Percentiles rank a stretch among this genome's conserved stretches.
These are phyloP conservation scores for Rhopalosiphum padi DNA, from an alignment of 1,140 invertebrate species.

Conservation along the genomic window DNA sequence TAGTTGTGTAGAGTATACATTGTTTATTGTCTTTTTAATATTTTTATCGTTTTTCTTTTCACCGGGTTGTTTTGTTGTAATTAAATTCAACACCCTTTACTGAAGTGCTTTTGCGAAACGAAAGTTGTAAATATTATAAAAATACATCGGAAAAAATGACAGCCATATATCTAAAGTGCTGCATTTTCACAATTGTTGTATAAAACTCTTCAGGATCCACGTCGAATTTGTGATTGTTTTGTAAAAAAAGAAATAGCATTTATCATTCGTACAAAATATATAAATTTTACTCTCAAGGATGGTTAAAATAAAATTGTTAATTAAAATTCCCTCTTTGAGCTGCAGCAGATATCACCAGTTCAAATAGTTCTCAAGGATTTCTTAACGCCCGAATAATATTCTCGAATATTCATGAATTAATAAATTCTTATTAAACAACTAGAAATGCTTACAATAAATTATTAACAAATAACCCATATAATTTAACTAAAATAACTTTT, in stretches of 20 bases:
- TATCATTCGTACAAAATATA: constrained; percentile 5
- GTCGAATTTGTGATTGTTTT: not conserved
- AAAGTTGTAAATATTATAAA: constrained; percentile 27
- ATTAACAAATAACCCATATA: not conserved
- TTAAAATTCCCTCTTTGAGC: not conserved
- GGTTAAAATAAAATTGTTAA: not conserved
- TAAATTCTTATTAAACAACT: not conserved
- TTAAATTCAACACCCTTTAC: constrained; percentile 48
- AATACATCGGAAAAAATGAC: not conserved
- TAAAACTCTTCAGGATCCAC: not conserved
- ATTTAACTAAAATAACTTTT: not conserved
- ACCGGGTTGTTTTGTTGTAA: not conserved
- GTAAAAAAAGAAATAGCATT: not conserved
- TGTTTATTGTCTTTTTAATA: constrained; percentile 9
- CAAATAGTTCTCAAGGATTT: not conserved
- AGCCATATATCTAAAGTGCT: not conserved
- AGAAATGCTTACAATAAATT: not conserved
- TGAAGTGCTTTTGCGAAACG: constrained; percentile 34
- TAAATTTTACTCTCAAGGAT: not conserved
- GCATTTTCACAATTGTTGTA: constrained; percentile 13
- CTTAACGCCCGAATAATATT: not conserved
- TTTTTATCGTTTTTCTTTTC: not conserved
- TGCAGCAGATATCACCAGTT: not conserved
- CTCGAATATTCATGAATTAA: not conserved
- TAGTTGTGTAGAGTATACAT: constrained; percentile 8